Base-by-base conservation (phyloP, 1,140 invertebrate genomes). In the Drosophila prosaltans region DNA sequence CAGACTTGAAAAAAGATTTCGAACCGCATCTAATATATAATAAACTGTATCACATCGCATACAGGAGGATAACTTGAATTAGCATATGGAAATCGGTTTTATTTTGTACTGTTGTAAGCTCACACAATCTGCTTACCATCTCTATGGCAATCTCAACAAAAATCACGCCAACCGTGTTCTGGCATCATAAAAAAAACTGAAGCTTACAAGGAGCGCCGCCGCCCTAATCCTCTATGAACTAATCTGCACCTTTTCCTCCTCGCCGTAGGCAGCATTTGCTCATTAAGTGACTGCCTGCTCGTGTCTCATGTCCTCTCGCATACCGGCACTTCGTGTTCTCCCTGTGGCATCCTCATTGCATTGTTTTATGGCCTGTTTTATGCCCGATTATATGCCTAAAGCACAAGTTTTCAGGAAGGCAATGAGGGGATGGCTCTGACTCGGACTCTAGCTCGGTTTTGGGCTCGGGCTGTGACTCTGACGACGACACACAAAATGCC, bases 301-400 rank as follows among this genome's bases (percentile, higher is more conserved):
- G 6, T 54, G 67, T 9, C 73, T 61, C 67, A 65, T 77, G 65
- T 65, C 64, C 66, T 70, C 67, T 60, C 76, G 70, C 60, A 36
- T 7, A 65, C 60, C 70, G 72, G 36, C 54, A 69, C 60, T 75
- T 36, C 51, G 36, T 32, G 60, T 16, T 60, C 4, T 70, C 58
- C 6, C 72, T 45, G 41, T 64, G 57, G 57, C 36, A 21, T 40
- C 64, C 71, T 72, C 63, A 66, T 66, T 81, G 64, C 83, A 71
- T 79, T 80, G 80, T 74, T 86, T 88, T 86, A 86, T 86, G 73
- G 83, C 83, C 83, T 86, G 84, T 86, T 86, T 86, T 89, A 89
- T 89, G 83, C 77, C 74, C 83, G 83, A 89, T 88, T 88, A 88
- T 88, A 80, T 89, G 83, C 83, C 84, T 78, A 80, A 89, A 89